phyloP scores from a whole-genome alignment of 1,140 invertebrate genomes.

The Plodia interpunctella region DNA sequence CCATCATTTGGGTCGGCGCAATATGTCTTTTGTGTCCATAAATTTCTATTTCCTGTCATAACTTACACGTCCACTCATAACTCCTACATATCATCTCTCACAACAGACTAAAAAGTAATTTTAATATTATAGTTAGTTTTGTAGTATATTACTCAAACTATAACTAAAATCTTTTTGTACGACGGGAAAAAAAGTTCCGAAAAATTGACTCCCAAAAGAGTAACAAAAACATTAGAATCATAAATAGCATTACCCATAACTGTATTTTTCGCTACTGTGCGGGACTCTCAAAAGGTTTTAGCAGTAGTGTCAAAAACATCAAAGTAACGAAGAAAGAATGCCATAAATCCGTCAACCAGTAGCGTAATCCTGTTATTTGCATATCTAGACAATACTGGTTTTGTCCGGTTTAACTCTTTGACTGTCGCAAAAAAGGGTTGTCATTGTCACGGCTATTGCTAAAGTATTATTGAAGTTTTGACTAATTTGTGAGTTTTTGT shows the following conservation, averaged over 20 bases:
- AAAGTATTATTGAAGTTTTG: conserved; percentile 11
- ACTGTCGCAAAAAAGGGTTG: conserved; percentile 35
- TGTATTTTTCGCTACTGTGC: background rate
- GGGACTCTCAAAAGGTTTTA: background rate
- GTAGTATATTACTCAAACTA: too few species aligned
- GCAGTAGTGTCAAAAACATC: background rate
- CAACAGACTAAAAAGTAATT: too few species aligned
- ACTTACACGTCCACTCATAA: too few species aligned
- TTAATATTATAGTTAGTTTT: too few species aligned
- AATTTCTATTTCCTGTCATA: too few species aligned
- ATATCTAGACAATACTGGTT: conserved; percentile 27
- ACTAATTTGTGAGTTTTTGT: conserved; percentile 16
- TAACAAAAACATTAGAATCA: background rate
- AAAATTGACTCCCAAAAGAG: background rate
- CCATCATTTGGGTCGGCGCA: too few species aligned
- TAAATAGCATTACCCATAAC: conserved; percentile 3
- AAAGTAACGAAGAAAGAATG: background rate
- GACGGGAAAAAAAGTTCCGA: background rate
- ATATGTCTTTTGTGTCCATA: too few species aligned
- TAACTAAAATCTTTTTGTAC: too few species aligned
- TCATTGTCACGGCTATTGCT: conserved; percentile 12
- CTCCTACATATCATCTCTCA: too few species aligned
- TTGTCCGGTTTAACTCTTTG: conserved; percentile 45
- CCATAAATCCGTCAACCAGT: conserved; percentile 54
- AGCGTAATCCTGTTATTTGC: conserved; percentile 72